phyloP scores from a whole-genome alignment of 2,888 invertebrate genomes.

The Mantis religiosa region DNA sequence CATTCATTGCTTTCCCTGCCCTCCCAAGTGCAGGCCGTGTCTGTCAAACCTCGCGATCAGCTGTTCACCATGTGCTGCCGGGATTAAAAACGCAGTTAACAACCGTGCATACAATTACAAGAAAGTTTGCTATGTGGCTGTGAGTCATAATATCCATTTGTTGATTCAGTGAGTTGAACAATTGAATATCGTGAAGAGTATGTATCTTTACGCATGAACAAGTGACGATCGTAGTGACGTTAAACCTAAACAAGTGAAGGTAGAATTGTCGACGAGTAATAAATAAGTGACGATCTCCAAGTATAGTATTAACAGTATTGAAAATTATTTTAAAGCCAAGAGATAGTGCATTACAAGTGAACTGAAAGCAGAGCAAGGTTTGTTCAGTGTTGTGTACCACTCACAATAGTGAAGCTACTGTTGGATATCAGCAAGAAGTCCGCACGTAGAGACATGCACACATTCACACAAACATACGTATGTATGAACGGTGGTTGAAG shows the following conservation, averaged over 20 bases:
- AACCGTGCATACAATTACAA: too few relatives aligned
- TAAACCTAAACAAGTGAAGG: too few relatives aligned
- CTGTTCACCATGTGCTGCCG: slow-evolving; percentile 6
- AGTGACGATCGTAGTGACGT: not conserved
- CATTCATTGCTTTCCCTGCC: not conserved
- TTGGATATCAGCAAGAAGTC: not conserved
- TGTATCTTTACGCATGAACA: not conserved
- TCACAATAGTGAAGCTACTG: not conserved
- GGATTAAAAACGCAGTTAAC: not conserved
- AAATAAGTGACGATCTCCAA: too few relatives aligned
- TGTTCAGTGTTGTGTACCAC: not conserved
- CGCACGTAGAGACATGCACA: not conserved
- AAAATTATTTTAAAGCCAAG: too few relatives aligned
- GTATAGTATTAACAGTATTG: too few relatives aligned
- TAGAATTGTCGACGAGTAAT: too few relatives aligned
- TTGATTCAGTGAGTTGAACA: not conserved
- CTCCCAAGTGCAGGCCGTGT: not conserved
- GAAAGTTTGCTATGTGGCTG: too few relatives aligned
- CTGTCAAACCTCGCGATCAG: not conserved
- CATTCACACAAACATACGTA: not conserved
- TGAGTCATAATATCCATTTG: not conserved
- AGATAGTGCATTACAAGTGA: too few relatives aligned
- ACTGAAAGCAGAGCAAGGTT: too few relatives aligned
- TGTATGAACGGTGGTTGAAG: not conserved
- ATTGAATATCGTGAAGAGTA: not conserved